phyloP scores from a whole-genome alignment of 2,888 invertebrate genomes.

The Chymomyza procnemis region DNA sequence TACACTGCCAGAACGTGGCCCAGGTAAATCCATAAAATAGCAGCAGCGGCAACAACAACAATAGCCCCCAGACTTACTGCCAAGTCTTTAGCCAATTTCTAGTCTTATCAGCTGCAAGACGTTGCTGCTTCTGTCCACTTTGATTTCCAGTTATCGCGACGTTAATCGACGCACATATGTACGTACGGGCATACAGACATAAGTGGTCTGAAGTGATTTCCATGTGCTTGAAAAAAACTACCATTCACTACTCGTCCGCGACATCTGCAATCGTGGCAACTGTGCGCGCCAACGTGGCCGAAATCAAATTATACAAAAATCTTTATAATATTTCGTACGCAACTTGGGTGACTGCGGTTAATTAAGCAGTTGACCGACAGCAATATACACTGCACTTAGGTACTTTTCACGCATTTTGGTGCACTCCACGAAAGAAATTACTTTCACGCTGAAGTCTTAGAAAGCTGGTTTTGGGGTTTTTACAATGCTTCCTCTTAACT shows the following conservation, averaged over 20 bases:
- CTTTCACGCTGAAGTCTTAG: no score
- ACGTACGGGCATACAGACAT: neutral
- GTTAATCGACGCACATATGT: neutral
- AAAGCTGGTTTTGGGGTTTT: no score
- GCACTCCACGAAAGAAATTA: no score
- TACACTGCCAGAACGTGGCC: conserved; percentile 78
- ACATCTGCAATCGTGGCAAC: conserved; percentile 49
- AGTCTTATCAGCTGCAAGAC: neutral
- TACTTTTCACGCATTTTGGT: no score
- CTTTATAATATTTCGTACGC: no score
- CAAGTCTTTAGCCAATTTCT: neutral
- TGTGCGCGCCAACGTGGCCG: conserved; percentile 58
- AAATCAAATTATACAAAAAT: neutral
- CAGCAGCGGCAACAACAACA: conserved; percentile 6
- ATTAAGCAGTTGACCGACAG: no score
- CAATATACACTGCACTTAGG: no score
- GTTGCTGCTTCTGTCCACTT: conserved; percentile 24
- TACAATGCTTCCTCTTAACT: no score
- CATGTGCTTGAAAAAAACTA: neutral
- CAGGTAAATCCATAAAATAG: conserved; percentile 78
- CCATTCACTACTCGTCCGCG: conserved; percentile 16
- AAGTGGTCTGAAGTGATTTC: neutral
- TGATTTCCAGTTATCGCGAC: conserved; percentile 25
- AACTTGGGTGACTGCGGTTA: no score
- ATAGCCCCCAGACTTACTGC: neutral